Evolutionary conservation across 2,113 vertebrate species (phyloP).

Genomic region (Pantherophis guttatus): DNA sequence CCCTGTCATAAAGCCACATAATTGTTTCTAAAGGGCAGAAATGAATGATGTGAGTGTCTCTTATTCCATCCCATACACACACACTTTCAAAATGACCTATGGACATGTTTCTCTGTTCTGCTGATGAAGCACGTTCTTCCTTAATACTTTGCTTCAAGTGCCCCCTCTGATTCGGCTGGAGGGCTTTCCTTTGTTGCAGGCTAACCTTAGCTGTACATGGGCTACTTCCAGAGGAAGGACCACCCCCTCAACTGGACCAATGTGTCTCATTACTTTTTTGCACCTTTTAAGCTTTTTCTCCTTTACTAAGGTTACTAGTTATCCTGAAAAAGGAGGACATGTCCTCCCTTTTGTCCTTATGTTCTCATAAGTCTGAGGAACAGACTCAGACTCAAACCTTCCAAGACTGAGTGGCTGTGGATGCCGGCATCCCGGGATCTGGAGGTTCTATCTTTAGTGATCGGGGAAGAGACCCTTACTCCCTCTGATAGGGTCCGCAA

Average conservation of each 20-base stretch:
- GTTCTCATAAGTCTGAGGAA: neutral
- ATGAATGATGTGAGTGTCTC: neutral
- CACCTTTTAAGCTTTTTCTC: neutral
- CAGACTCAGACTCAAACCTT: no score
- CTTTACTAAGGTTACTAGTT: neutral
- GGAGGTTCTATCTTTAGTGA: no score
- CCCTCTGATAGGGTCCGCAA: no score
- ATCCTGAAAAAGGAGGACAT: neutral
- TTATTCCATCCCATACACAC: no score
- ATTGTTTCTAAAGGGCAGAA: neutral
- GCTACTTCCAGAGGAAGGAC: neutral
- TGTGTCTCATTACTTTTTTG: neutral
- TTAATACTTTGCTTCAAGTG: neutral
- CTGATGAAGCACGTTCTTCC: neutral
- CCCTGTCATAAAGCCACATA: neutral
- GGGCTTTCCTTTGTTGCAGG: neutral
- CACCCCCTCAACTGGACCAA: neutral
- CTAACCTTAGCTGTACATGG: neutral
- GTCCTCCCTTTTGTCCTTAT: neutral
- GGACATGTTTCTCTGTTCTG: neutral
- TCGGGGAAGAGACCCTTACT: no score
- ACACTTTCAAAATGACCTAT: neutral
- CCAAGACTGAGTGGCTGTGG: no score
- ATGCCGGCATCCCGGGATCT: no score
- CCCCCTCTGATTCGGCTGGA: neutral